These are phyloP conservation scores for Magallana ariakensis DNA, from an alignment of 1,140 invertebrate genomes.

Conservation along the genomic window DNA sequence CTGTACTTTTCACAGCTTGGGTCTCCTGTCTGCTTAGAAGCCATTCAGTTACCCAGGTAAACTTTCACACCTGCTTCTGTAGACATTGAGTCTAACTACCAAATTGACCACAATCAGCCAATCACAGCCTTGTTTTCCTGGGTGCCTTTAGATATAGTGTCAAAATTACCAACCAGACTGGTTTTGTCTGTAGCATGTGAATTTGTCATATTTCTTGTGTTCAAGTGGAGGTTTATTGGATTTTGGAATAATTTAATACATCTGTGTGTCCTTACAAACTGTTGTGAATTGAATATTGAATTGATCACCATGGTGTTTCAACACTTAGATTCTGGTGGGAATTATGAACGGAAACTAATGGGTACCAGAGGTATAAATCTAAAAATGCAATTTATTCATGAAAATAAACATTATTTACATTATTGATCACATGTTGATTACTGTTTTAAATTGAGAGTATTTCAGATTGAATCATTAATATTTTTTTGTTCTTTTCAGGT, in stretches of 20 bases:
- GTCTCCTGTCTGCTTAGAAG: neutral
- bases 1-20: conserved; percentile 29
- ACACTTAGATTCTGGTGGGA: neutral
- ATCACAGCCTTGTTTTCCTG: neutral
- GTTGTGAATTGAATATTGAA: conserved; percentile 3
- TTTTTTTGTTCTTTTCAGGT: conserved; percentile 67
- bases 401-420: too few relatives aligned
- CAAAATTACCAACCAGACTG: conserved; percentile 7
- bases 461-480: neutral
- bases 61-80: conserved; percentile 25
- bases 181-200: conserved; percentile 28
- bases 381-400: neutral
- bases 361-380: conserved; percentile 26
- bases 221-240: neutral
- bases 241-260: conserved; percentile 26
- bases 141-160: conserved; percentile 12
- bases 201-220: conserved; percentile 28
- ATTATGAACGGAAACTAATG: conserved; percentile 2
- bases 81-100: conserved; percentile 24
- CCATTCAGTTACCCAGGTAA: conserved; percentile 26
- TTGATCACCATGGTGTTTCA: conserved; percentile 22
- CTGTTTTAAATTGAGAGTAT: neutral
- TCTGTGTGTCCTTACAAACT: neutral
- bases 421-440: neutral
- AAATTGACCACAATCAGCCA: neutral